These are phyloP conservation scores for Cepaea hortensis DNA, from an alignment of 2,888 invertebrate species.

Conservation along the genomic window DNA sequence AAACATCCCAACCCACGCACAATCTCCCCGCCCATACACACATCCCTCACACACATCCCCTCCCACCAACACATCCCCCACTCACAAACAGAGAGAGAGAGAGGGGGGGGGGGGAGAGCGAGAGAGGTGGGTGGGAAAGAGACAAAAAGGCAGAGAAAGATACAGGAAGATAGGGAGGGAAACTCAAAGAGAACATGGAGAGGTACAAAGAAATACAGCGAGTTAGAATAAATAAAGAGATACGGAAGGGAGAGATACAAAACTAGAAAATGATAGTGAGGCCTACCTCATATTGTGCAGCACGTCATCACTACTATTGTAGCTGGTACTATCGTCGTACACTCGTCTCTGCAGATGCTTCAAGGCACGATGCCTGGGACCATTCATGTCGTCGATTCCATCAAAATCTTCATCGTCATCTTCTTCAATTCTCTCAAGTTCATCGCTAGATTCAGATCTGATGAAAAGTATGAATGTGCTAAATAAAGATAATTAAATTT, in stretches of 20 bases:
- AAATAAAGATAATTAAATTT: neutral
- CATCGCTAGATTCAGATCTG: slow-evolving; percentile 43
- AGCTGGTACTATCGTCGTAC: slow-evolving; percentile 43
- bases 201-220: too few species aligned
- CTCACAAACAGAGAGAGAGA: too few species aligned
- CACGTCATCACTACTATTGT: slow-evolving; percentile 46
- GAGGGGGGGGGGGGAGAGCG: too few species aligned
- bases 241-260: too few species aligned
- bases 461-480: neutral
- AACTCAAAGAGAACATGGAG: neutral
- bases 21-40: too few species aligned
- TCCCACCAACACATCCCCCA: too few species aligned
- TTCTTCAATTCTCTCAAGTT: slow-evolving; percentile 18
- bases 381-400: neutral
- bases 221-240: too few species aligned
- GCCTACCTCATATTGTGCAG: slow-evolving; percentile 40
- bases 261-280: too few species aligned
- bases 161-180: neutral
- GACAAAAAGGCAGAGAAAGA: too few species aligned
- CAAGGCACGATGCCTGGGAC: slow-evolving; percentile 32
- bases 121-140: too few species aligned
- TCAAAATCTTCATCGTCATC: slow-evolving; percentile 38
- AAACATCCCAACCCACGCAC: too few species aligned
- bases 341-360: slow-evolving; percentile 25
- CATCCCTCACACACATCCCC: too few species aligned